Base-by-base conservation (phyloP, 2,797 vertebrate genomes). In the Cynopterus sphinx region DNA sequence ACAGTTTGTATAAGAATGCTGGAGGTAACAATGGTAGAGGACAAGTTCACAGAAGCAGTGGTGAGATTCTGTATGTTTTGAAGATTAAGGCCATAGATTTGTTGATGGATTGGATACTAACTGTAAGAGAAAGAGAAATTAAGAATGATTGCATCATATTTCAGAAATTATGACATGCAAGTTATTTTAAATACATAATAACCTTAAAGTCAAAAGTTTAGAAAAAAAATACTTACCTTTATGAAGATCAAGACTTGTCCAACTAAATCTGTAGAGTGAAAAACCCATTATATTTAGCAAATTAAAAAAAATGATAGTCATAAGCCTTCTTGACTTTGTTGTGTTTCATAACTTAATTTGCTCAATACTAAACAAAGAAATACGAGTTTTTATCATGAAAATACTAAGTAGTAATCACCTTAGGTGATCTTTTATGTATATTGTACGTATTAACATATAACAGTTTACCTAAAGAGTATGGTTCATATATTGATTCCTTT, bases 311-410 rank as follows among this genome's bases (percentile, higher is more conserved):
- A 43, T 53, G 67, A 78, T 51, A 89, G 28, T 55, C 8, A 71
- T 24, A 91, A 82, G 70, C 55, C 12, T 75, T 65, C 5, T 55
- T 68, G 53, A 87, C 43, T 68, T 87, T 92, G 41, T 59, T 92
- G 19, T 78, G n/a, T 31, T 92, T 28, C 53, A 43, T 74, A 86
- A 89, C 6, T 55, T 77, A 71, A 89, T 96, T 90, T 91, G 10
- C 57, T 89, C 93, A 89, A 73, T 28, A 87, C 8, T 43, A 83
- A n/a, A 46, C 31, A 82, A 51, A 84, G 31, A 95, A 90, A 83
- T 74, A 51, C 28, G 90, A 9, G 7, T 88, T 93, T 73, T 85
- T 39, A 77, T 68, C 55, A 77, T 67, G 26, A 79, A 87, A 65
- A 90, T 88, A 82, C 55, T 94, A 90, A 87, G 59, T 2, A 73